Conservation (phyloP, 2,888 invertebrate genomes). For the Trissolcus brochymenae region DNA sequence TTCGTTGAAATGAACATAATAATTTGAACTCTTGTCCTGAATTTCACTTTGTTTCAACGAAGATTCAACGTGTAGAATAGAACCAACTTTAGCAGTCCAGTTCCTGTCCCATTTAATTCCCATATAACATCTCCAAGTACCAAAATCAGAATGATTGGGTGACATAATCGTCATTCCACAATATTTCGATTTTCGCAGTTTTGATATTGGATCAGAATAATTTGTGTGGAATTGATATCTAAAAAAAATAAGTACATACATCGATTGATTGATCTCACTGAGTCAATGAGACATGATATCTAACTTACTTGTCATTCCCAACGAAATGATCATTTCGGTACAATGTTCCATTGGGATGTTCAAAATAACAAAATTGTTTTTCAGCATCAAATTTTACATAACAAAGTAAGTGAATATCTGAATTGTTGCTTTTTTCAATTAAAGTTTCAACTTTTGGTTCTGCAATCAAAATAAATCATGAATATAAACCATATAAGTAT, state of each 20-base stretch:
- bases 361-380: slow-evolving; percentile 16
- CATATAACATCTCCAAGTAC: slow-evolving; percentile 66
- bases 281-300: not conserved
- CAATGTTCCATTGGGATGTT: slow-evolving; percentile 19
- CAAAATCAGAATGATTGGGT: slow-evolving; percentile 62
- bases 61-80: slow-evolving; percentile 13
- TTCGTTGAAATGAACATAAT: slow-evolving; percentile 9
- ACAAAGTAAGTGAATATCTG: slow-evolving; percentile 26
- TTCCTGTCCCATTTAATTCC: not conserved
- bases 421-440: not conserved
- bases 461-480: slow-evolving; percentile 1
- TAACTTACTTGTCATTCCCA: slow-evolving; percentile 26
- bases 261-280: no score
- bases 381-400: slow-evolving; percentile 6
- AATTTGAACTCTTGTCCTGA: not conserved
- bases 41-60: not conserved
- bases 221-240: slow-evolving; percentile 64
- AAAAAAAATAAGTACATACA: slow-evolving; percentile 14
- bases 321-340: not conserved
- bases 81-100: slow-evolving; percentile 10
- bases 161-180: slow-evolving; percentile 67
- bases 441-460: slow-evolving; percentile 6
- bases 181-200: slow-evolving; percentile 21
- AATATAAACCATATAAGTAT: slow-evolving; percentile 4
- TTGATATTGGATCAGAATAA: not conserved